A percentile compares a stretch with the other conserved stretches of the same genome.
phyloP scores from a whole-genome alignment of 2,888 invertebrate species.

The Phymatocera aterrima region DNA sequence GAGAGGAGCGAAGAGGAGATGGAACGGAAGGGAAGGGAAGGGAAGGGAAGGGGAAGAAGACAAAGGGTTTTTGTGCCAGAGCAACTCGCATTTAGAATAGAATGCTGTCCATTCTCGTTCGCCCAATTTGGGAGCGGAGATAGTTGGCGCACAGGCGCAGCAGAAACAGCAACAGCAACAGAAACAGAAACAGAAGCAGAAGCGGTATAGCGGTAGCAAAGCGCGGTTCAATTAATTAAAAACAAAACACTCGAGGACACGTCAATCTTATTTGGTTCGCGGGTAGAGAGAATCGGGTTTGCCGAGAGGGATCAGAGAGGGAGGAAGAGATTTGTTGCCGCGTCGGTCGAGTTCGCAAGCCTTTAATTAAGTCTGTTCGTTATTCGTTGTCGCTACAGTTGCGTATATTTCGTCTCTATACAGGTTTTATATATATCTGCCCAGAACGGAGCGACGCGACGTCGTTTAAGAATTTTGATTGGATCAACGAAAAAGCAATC shows the following conservation, averaged over 20 bases:
- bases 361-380: conserved; percentile 69
- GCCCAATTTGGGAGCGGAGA: conserved; percentile 66
- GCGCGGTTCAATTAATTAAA: conserved; percentile 68
- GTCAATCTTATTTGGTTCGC: conserved; percentile 69
- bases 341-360: conserved; percentile 60
- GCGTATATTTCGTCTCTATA: background rate
- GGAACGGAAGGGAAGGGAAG: conserved; percentile 15
- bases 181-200: background rate
- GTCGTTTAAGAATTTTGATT: conserved; percentile 39
- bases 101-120: conserved; percentile 61
- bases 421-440: background rate
- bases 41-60: conserved; percentile 49
- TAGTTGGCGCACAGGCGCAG: background rate
- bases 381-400: conserved; percentile 51
- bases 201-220: conserved; percentile 50
- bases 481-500: background rate
- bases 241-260: conserved; percentile 69
- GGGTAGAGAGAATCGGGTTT: conserved; percentile 12
- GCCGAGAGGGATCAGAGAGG: conserved; percentile 34
- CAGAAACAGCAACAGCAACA: background rate
- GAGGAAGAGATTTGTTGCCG: conserved; percentile 63
- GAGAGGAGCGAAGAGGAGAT: no score
- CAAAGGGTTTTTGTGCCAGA: conserved; percentile 63
- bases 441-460: no score
- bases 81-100: conserved; percentile 61